Percentiles rank a stretch among this genome's conserved stretches.
Evolutionary conservation across 35 echinoderm and acorn worm species (phyloP).

Genomic region (Heliocidaris tuberculata): DNA sequence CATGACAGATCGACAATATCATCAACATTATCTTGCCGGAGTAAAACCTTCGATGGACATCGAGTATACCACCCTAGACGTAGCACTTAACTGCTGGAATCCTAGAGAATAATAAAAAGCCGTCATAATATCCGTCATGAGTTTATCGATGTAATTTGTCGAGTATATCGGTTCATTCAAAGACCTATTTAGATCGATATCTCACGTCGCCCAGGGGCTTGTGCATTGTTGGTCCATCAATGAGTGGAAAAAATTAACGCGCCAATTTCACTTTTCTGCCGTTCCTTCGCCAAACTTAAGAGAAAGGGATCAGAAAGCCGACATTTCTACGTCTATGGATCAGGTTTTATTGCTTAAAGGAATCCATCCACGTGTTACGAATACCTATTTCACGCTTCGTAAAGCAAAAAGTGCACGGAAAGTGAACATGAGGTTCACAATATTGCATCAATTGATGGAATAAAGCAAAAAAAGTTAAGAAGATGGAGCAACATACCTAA

Average conservation of each 20-base stretch:
- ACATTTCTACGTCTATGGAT: background rate
- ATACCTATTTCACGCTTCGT: background rate
- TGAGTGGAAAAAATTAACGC: background rate
- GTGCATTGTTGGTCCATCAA: background rate
- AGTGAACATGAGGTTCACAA: background rate
- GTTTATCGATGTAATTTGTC: background rate
- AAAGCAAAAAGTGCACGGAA: background rate
- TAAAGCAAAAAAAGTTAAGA: too few species aligned
- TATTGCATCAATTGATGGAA: too few species aligned
- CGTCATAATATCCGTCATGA: background rate
- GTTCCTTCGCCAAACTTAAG: background rate
- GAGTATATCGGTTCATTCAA: background rate
- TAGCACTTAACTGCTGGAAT: too few species aligned
- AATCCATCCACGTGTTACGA: too few species aligned
- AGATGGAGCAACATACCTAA: too few species aligned
- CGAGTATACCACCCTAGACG: too few species aligned
- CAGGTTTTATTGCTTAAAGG: background rate
- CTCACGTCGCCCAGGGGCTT: background rate
- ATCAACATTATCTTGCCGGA: too few species aligned
- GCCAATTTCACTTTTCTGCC: background rate
- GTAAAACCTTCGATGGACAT: too few species aligned
- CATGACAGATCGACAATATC: too few species aligned
- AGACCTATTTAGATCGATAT: constrained; percentile 5
- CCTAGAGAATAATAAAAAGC: background rate
- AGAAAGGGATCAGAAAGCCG: background rate